Evolutionary conservation across 2,888 invertebrate species (phyloP).

Genomic region (Marasmarcha lunaedactyla): DNA sequence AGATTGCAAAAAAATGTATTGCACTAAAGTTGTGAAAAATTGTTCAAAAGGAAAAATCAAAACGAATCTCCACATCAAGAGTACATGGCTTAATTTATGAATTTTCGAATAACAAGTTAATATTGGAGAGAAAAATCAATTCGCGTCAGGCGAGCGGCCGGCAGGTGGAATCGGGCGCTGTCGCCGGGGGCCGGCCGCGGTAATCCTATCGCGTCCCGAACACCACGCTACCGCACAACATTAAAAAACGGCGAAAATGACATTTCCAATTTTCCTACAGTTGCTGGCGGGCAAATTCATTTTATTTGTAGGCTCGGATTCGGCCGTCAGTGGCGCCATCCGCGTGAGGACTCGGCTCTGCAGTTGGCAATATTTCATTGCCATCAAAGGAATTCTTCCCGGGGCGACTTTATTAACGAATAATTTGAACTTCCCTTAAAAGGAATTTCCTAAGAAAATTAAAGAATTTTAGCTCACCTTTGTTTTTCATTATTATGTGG

Average conservation of each 20-base stretch:
- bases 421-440: slow-evolving; percentile 44
- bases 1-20: too few species aligned
- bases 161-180: slow-evolving; percentile 17
- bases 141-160: background rate
- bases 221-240: slow-evolving; percentile 41
- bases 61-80: too few species aligned
- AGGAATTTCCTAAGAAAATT: slow-evolving; percentile 51
- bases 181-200: slow-evolving; percentile 31
- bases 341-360: slow-evolving; percentile 33
- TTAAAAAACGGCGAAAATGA: slow-evolving; percentile 71
- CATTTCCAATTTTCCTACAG: slow-evolving; percentile 71
- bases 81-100: too few species aligned
- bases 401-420: slow-evolving; percentile 51
- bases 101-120: background rate
- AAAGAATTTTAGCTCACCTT: slow-evolving; percentile 46
- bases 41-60: too few species aligned
- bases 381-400: slow-evolving; percentile 50
- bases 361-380: slow-evolving; percentile 6
- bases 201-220: slow-evolving; percentile 46
- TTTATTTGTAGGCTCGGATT: slow-evolving; percentile 64
- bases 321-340: slow-evolving; percentile 47
- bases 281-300: slow-evolving; percentile 61
- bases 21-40: too few species aligned
- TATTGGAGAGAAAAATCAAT: background rate
- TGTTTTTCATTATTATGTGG: slow-evolving; percentile 20